phyloP scores from a whole-genome alignment of 92 coral and sea anemone genomes.

The Micromussa lordhowensis region DNA sequence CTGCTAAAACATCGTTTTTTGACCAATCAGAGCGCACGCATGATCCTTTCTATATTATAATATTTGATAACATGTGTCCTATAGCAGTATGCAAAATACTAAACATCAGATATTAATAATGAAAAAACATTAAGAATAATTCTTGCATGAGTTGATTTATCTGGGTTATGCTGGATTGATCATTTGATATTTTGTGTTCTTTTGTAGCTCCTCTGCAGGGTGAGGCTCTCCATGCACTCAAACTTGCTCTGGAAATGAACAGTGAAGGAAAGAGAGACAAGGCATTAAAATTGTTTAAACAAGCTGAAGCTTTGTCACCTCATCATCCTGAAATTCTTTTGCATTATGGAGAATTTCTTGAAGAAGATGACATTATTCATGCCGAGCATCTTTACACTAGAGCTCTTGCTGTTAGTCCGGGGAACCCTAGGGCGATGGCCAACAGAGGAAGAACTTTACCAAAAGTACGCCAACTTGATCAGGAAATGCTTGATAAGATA shows the following conservation, averaged over 20 bases:
- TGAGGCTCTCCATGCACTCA: slow-evolving; percentile 91
- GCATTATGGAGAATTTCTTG: slow-evolving; percentile 94
- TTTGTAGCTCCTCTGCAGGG: slow-evolving; percentile 80
- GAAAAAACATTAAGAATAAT: not conserved
- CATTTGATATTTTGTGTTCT: not conserved
- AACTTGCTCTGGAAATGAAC: slow-evolving; percentile 83
- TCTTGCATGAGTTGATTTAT: not conserved
- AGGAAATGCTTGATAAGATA: slow-evolving; percentile 88
- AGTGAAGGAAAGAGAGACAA: slow-evolving; percentile 87
- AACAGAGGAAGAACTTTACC: slow-evolving; percentile 95
- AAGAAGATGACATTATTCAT: slow-evolving; percentile 81
- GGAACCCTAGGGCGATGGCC: slow-evolving; percentile 76
- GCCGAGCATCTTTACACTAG: slow-evolving; percentile 92
- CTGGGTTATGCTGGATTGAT: not conserved
- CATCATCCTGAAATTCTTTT: slow-evolving; percentile 90
- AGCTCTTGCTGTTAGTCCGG: slow-evolving; percentile 86
- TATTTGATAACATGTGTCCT: no score
- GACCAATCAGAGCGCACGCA: no score
- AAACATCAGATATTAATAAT: not conserved
- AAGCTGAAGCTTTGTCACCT: slow-evolving; percentile 90
- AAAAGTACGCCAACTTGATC: slow-evolving; percentile 92
- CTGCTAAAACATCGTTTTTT: no score
- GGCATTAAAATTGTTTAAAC: slow-evolving; percentile 92
- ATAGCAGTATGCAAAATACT: not conserved
- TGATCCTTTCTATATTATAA: no score